Evolutionary conservation across 2,113 vertebrate genomes (phyloP).

Genomic region (Cryptotis parvus): DNA sequence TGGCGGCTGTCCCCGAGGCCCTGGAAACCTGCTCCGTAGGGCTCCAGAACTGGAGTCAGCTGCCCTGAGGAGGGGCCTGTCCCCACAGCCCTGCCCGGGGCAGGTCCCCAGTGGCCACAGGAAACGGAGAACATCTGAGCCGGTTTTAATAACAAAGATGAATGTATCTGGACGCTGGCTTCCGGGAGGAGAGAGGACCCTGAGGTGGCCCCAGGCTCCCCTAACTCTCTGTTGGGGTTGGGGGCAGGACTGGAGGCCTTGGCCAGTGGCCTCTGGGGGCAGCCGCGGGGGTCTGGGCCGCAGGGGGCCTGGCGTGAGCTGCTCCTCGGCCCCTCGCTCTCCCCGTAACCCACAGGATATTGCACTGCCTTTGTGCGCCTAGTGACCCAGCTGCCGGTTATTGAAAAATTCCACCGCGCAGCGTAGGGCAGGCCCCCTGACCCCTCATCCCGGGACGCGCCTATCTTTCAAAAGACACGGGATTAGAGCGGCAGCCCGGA

Average conservation of each 20-base stretch:
- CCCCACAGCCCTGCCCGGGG: conserved; percentile 2
- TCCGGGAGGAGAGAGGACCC: neutral
- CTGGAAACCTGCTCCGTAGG: neutral
- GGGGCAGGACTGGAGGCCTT: neutral
- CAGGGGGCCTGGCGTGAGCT: conserved; percentile 68
- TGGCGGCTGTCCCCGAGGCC: neutral
- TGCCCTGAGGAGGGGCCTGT: neutral
- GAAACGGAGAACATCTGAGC: neutral
- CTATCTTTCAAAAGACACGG: conserved; percentile 95
- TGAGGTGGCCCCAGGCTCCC: neutral
- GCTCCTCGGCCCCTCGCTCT: conserved; percentile 33
- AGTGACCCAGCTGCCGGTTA: conserved; percentile 99
- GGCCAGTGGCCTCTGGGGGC: conserved; percentile 50
- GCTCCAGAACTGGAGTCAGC: neutral
- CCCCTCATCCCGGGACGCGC: conserved; percentile 95
- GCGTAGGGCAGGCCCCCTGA: conserved; percentile 93
- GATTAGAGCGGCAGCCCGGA: conserved; percentile 95
- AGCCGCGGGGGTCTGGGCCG: conserved; percentile 60
- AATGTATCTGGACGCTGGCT: conserved; percentile 44
- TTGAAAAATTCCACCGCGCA: conserved; percentile 99
- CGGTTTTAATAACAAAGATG: conserved; percentile 80
- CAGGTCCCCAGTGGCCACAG: neutral
- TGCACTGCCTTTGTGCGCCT: conserved; percentile 96
- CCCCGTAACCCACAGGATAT: conserved; percentile 93
- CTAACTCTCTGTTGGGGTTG: conserved; percentile 36